phyloP scores from a whole-genome alignment of 92 coral and sea anemone species.

The Porites rus region DNA sequence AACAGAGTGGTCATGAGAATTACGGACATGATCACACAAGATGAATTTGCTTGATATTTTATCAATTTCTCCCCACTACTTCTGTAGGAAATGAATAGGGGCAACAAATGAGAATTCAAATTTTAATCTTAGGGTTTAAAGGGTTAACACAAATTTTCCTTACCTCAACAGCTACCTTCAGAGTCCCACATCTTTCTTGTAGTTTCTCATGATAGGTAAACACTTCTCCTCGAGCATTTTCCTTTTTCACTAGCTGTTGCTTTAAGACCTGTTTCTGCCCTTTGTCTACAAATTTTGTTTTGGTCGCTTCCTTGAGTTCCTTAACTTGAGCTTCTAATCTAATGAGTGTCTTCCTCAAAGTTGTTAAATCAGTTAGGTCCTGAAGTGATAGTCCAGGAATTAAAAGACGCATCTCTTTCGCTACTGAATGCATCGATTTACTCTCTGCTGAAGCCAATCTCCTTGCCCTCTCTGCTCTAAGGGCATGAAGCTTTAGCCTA shows the following conservation, averaged over 20 bases:
- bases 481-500: constrained; percentile 49
- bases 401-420: constrained; percentile 65
- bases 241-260: constrained; percentile 79
- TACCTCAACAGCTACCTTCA: constrained; percentile 96
- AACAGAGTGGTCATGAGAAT: too few species aligned
- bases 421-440: constrained; percentile 61
- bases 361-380: constrained; percentile 84
- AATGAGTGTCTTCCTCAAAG: constrained; percentile 63
- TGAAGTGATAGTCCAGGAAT: constrained; percentile 86
- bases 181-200: constrained; percentile 78
- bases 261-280: constrained; percentile 74
- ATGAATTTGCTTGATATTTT: too few species aligned
- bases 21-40: too few species aligned
- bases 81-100: too few species aligned
- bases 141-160: not conserved
- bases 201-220: constrained; percentile 57
- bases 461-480: constrained; percentile 62
- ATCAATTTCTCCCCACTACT: too few species aligned
- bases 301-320: constrained; percentile 70
- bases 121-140: not conserved
- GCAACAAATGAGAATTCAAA: not conserved
- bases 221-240: constrained; percentile 58
- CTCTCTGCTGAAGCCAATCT: constrained; percentile 66
- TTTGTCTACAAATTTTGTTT: constrained; percentile 75
- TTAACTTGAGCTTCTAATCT: constrained; percentile 76